Evolutionary conservation across 2,113 vertebrate species (phyloP).

Genomic region (Anthoscopus minutus): DNA sequence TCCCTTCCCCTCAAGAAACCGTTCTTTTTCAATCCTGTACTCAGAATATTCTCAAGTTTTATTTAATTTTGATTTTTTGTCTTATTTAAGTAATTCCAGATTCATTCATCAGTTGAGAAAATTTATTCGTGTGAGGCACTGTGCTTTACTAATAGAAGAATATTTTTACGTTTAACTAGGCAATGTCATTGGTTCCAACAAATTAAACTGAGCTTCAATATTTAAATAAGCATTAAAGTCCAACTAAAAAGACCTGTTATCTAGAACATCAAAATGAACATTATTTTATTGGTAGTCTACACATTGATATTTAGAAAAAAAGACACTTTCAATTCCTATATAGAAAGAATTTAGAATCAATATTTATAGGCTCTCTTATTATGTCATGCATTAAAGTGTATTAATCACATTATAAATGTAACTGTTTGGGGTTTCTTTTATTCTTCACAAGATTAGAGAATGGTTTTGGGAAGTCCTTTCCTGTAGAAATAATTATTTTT

Average conservation of each 20-base stretch:
- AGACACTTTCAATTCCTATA: background rate
- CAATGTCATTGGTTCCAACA: background rate
- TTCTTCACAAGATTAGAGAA: background rate
- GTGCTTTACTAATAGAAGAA: background rate
- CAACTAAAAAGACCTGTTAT: background rate
- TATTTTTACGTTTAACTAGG: background rate
- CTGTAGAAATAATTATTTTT: background rate
- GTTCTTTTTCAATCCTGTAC: background rate
- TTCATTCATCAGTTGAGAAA: background rate
- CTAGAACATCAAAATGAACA: background rate
- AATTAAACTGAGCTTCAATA: background rate
- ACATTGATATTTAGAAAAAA: background rate
- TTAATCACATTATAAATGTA: background rate
- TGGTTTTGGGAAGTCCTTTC: background rate
- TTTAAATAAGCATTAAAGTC: background rate
- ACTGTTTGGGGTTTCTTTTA: background rate
- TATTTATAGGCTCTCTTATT: background rate
- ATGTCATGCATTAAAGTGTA: background rate
- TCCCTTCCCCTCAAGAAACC: background rate
- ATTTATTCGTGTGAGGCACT: background rate
- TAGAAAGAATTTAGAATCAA: background rate
- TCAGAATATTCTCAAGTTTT: background rate
- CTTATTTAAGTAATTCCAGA: background rate
- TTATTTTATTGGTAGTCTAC: background rate
- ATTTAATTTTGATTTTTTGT: background rate